Conservation (phyloP, 2,888 invertebrate genomes). For the Prostheceraeus crozeri region DNA sequence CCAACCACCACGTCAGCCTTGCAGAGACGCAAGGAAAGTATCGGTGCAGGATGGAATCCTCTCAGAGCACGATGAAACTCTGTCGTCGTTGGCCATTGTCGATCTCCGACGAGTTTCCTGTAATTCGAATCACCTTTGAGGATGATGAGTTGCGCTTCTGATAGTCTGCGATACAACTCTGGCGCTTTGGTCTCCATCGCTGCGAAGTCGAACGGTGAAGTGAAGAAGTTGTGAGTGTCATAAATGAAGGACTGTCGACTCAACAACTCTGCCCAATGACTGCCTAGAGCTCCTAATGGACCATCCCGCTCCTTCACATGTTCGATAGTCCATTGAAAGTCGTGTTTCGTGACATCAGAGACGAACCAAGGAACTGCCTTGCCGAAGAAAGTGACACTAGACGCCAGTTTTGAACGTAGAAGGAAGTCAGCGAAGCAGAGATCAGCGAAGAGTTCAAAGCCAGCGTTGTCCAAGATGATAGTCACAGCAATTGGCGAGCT, state of each 20-base stretch:
- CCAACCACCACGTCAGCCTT: conserved; percentile 83
- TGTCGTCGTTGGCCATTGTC: conserved; percentile 66
- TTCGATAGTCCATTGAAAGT: conserved; percentile 71
- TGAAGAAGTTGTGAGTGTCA: conserved; percentile 68
- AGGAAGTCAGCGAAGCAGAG: conserved; percentile 76
- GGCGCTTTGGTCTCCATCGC: conserved; percentile 66
- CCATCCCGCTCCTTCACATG: background rate
- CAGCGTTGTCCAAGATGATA: conserved; percentile 78
- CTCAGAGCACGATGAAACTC: conserved; percentile 65
- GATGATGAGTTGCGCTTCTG: conserved; percentile 65
- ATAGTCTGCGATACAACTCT: conserved; percentile 66
- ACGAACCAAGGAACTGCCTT: conserved; percentile 91
- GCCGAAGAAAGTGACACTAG: conserved; percentile 71
- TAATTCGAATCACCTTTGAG: conserved; percentile 93
- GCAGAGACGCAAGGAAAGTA: conserved; percentile 74
- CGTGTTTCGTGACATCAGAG: conserved; percentile 72
- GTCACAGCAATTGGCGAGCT: conserved; percentile 44
- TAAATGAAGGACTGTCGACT: conserved; percentile 35
- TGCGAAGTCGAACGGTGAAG: conserved; percentile 69
- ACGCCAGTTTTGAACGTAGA: conserved; percentile 61
- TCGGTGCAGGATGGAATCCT: conserved; percentile 73
- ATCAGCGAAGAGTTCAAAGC: conserved; percentile 83
- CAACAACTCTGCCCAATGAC: background rate
- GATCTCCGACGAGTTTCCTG: conserved; percentile 79
- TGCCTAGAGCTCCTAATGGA: conserved; percentile 20